A percentile compares a stretch with the other conserved stretches of the same genome.
Conservation (phyloP, 2,888 invertebrate genomes). For the Tipula unca region DNA sequence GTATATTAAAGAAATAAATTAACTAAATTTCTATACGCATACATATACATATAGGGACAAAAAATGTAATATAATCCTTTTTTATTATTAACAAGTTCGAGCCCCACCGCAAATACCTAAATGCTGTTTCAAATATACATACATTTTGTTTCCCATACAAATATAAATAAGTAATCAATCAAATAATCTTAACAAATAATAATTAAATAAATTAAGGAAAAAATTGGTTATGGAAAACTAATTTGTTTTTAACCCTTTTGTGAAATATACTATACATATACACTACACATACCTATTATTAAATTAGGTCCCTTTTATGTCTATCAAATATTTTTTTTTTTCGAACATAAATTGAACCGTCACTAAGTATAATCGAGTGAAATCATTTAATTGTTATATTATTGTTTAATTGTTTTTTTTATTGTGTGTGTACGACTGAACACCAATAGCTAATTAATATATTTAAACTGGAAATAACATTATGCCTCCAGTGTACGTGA, state of each 20-base stretch:
- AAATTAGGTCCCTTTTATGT: not conserved
- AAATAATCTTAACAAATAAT: not conserved
- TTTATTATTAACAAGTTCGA: not conserved
- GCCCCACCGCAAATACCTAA: not conserved
- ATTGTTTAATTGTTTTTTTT: not conserved
- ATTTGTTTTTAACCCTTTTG: not conserved
- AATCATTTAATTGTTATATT: not conserved
- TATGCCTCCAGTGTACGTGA: too few species aligned
- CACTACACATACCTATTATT: not conserved
- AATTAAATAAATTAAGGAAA: not conserved
- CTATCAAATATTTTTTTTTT: not conserved
- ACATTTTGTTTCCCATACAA: not conserved
- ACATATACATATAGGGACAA: too few species aligned
- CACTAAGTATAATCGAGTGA: not conserved
- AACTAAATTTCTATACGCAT: not conserved
- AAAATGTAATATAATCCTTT: not conserved
- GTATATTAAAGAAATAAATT: not conserved
- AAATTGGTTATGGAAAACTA: not conserved
- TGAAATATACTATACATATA: not conserved
- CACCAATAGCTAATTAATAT: not conserved
- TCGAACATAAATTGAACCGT: not conserved
- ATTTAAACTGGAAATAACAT: too few species aligned
- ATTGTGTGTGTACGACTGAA: not conserved
- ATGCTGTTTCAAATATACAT: not conserved
- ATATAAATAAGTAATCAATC: not conserved